phyloP scores from a whole-genome alignment of 2,888 invertebrate species.

The Glaucopsyche alexis region DNA sequence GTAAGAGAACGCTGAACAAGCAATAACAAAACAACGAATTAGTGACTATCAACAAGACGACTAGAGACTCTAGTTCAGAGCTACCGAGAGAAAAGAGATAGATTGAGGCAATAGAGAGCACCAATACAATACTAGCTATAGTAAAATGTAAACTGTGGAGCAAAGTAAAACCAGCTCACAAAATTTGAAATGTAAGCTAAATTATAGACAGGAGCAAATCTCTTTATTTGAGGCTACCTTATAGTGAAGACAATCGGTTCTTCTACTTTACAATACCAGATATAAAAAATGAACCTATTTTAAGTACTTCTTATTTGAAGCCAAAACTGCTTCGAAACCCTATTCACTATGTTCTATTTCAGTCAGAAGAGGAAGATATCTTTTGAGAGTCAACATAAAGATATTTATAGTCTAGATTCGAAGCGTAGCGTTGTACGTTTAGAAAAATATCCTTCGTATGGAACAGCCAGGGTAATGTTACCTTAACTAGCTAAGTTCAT shows the following conservation, averaged over 20 bases:
- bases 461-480: constrained; percentile 20
- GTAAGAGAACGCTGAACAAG: neutral
- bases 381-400: constrained; percentile 5
- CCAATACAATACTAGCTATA: constrained; percentile 1
- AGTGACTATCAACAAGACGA: neutral
- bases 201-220: neutral
- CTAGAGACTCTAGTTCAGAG: neutral
- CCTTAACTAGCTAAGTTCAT: constrained; percentile 2
- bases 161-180: neutral
- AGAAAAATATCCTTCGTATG: neutral
- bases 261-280: constrained; percentile 22
- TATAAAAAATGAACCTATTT: constrained; percentile 32
- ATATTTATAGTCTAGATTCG: constrained; percentile 10
- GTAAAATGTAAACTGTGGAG: neutral
- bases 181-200: neutral
- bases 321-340: neutral
- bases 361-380: constrained; percentile 58
- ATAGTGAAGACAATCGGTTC: constrained; percentile 11
- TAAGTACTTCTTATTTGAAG: constrained; percentile 46
- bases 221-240: neutral
- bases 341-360: constrained; percentile 47
- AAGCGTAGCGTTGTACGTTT: constrained; percentile 16
- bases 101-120: constrained; percentile 13
- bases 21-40: neutral
- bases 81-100: neutral